Conservation (phyloP, 2,888 invertebrate genomes). For the Lottia scabra region DNA sequence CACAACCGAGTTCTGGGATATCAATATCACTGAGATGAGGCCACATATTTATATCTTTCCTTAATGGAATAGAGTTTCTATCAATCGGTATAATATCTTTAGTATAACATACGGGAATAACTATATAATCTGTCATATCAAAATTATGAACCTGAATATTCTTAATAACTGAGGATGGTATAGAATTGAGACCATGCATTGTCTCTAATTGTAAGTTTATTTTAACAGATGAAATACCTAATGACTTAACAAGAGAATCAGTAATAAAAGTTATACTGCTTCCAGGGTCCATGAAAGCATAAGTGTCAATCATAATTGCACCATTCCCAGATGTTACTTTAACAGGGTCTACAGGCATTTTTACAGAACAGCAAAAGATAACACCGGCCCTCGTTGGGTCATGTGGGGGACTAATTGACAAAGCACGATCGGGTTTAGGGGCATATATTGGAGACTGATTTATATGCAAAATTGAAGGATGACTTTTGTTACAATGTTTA, state of each 20-base stretch:
- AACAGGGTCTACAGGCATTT: constrained; percentile 59
- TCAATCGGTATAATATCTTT: constrained; percentile 11
- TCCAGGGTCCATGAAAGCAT: constrained; percentile 31
- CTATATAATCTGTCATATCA: not conserved
- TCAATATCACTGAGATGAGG: constrained; percentile 5
- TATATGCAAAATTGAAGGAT: not conserved
- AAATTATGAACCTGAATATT: not conserved
- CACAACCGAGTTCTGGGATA: not conserved
- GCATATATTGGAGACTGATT: too few relatives aligned
- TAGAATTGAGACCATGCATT: not conserved
- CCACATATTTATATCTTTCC: constrained; percentile 13
- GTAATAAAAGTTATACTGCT: constrained; percentile 16
- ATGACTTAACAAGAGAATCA: not conserved
- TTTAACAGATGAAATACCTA: not conserved
- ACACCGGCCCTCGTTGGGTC: not conserved
- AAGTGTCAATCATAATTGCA: constrained; percentile 24
- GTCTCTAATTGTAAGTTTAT: not conserved
- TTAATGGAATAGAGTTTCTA: constrained; percentile 8
- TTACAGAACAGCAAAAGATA: not conserved
- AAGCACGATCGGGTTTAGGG: too few relatives aligned
- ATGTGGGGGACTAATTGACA: too few relatives aligned
- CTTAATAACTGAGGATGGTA: not conserved
- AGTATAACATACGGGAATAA: not conserved
- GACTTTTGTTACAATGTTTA: not conserved
- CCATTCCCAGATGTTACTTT: constrained; percentile 18